A percentile compares a stretch with the other conserved stretches of the same genome.
Evolutionary conservation across 92 coral and sea anemone species (phyloP).

Genomic region (Porites cylindrica): DNA sequence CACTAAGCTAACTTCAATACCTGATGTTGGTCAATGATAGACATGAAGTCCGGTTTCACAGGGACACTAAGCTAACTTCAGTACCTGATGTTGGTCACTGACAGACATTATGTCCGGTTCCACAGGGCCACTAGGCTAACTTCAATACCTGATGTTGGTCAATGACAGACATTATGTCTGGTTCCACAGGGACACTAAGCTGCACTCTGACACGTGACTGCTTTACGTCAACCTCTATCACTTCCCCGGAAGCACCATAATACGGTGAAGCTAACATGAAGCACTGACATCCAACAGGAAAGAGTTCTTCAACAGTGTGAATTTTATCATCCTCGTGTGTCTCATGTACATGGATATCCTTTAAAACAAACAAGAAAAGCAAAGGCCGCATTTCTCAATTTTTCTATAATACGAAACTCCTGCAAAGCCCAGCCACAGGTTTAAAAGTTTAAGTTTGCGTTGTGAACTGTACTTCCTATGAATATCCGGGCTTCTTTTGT

Average conservation of each 20-base stretch:
- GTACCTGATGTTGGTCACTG: constrained; percentile 60
- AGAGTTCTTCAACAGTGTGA: constrained; percentile 87
- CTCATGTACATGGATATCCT: constrained; percentile 90
- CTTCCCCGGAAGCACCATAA: constrained; percentile 93
- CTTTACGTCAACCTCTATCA: constrained; percentile 90
- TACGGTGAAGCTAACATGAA: constrained; percentile 96
- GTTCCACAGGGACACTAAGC: constrained; percentile 88
- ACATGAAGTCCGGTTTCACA: constrained; percentile 80
- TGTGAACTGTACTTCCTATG: too few relatives aligned
- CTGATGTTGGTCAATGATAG: constrained; percentile 65
- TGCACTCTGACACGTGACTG: constrained; percentile 96
- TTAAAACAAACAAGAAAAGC: neutral
- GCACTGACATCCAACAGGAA: constrained; percentile 87
- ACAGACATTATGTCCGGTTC: constrained; percentile 88
- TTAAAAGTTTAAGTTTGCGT: too few relatives aligned
- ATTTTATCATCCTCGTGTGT: constrained; percentile 63
- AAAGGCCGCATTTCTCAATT: too few relatives aligned
- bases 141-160: constrained; percentile 55
- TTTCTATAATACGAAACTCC: too few relatives aligned
- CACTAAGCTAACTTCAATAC: constrained; percentile 5
- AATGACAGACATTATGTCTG: constrained; percentile 79
- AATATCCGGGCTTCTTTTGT: too few relatives aligned
- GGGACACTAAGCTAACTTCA: neutral
- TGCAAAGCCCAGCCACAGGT: too few relatives aligned
- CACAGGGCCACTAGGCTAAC: neutral